Conservation (phyloP, 2,888 invertebrate species). For the Geotrupes spiniger region DNA sequence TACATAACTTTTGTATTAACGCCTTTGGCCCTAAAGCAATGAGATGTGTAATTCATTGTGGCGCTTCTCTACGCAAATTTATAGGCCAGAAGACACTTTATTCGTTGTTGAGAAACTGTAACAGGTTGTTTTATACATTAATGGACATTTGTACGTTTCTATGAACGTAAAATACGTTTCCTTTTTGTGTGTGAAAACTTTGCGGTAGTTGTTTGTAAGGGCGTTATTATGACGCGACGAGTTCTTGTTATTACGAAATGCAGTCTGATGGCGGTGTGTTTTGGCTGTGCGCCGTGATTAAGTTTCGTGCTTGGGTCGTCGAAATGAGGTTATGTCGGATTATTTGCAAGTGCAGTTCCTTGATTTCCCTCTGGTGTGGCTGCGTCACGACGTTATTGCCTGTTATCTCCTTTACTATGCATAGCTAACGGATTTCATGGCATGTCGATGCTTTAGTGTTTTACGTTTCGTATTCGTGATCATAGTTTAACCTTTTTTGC, state of each 20-base stretch:
- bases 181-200: too few species aligned
- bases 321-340: conserved; percentile 20
- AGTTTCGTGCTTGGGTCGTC: conserved; percentile 17
- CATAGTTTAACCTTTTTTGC: too few species aligned
- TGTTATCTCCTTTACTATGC: conserved; percentile 17
- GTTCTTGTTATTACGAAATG: conserved; percentile 11
- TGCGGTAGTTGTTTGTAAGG: too few species aligned
- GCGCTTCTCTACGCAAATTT: too few species aligned
- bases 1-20: too few species aligned
- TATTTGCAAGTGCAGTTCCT: conserved; percentile 21
- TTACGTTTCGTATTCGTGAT: conserved; percentile 3
- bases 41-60: too few species aligned
- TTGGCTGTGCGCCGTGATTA: conserved; percentile 19
- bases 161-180: too few species aligned
- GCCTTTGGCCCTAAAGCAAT: too few species aligned
- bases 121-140: too few species aligned
- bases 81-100: too few species aligned
- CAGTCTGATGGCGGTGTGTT: conserved; percentile 13
- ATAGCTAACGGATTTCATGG: conserved; percentile 13
- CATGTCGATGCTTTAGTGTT: conserved; percentile 8
- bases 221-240: neutral
- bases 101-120: too few species aligned
- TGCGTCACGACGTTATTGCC: conserved; percentile 19
- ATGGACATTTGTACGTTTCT: too few species aligned
- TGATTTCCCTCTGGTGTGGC: conserved; percentile 16